phyloP scores from a whole-genome alignment of 2,888 invertebrate genomes.

The Aspidiotus destructor region DNA sequence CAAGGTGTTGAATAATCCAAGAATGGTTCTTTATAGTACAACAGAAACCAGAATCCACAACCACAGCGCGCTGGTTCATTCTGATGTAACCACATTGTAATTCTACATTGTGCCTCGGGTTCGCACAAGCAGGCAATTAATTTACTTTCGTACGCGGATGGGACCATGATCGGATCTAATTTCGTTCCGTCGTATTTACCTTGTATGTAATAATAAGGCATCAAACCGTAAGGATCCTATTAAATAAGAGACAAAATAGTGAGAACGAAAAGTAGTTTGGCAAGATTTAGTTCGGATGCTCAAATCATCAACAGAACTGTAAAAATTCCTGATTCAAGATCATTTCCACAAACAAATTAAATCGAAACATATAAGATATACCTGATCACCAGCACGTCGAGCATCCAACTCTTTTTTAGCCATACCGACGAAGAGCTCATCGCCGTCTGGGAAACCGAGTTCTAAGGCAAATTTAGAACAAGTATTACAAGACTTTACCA shows the following conservation, averaged over 20 bases:
- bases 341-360: too few species aligned
- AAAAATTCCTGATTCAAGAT: too few species aligned
- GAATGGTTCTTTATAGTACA: slow-evolving; percentile 43
- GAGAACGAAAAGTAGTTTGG: neutral
- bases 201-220: slow-evolving; percentile 71
- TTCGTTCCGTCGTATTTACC: slow-evolving; percentile 65
- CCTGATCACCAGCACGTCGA: neutral
- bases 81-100: slow-evolving; percentile 90
- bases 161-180: slow-evolving; percentile 76
- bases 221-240: slow-evolving; percentile 52
- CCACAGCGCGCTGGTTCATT: slow-evolving; percentile 84
- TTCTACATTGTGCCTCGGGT: slow-evolving; percentile 77
- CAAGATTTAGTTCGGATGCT: neutral
- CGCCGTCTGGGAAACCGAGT: slow-evolving; percentile 61
- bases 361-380: neutral
- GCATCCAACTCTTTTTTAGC: slow-evolving; percentile 56
- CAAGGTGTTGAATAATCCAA: slow-evolving; percentile 8
- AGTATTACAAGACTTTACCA: neutral
- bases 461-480: neutral
- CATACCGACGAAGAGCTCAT: slow-evolving; percentile 87
- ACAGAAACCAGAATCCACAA: slow-evolving; percentile 94
- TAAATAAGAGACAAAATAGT: neutral
- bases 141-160: slow-evolving; percentile 79
- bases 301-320: neutral
- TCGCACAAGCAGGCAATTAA: slow-evolving; percentile 94